These are phyloP conservation scores for Potamarius usumacintae DNA, from an alignment of 2,113 vertebrate species.

Conservation along the genomic window DNA sequence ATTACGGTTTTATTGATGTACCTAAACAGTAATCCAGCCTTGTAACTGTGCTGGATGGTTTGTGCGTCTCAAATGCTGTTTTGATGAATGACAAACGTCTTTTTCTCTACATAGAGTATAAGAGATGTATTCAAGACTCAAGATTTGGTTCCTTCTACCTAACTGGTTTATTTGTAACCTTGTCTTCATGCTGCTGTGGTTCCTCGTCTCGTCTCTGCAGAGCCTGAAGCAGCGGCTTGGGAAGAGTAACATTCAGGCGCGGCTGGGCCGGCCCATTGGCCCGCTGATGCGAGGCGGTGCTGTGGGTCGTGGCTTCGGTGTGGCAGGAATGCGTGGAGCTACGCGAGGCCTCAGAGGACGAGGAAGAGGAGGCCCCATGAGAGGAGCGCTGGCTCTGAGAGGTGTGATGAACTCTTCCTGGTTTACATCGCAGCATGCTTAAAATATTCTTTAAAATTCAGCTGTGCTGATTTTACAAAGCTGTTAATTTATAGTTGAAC, in stretches of 20 bases:
- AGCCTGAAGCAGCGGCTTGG: conserved; percentile 96
- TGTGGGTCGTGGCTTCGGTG: conserved; percentile 76
- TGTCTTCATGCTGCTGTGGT: conserved; percentile 19
- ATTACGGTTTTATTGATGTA: not conserved
- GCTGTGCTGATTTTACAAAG: not conserved
- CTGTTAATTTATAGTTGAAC: not conserved
- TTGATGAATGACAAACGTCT: not conserved
- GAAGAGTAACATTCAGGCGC: conserved; percentile 96
- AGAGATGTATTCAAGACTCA: not conserved
- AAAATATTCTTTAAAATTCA: not conserved
- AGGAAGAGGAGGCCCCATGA: conserved; percentile 77
- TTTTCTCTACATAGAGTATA: not conserved
- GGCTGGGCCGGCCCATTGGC: conserved; percentile 87
- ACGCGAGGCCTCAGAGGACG: conserved; percentile 82
- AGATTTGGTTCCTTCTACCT: not conserved
- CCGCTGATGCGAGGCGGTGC: conserved; percentile 76
- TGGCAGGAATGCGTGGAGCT: conserved; percentile 82
- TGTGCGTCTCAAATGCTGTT: not conserved
- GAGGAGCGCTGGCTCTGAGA: conserved; percentile 85
- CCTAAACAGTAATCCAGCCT: not conserved
- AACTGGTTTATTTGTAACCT: not conserved
- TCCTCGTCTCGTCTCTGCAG: conserved; percentile 74
- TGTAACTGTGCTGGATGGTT: not conserved
- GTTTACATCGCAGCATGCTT: not conserved
- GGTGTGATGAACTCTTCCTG: conserved; percentile 67